Evolutionary conservation across 2,113 vertebrate species (phyloP), one percentile per base, ranked within the genome.

Genomic region (Anseranas semipalmata): DNA sequence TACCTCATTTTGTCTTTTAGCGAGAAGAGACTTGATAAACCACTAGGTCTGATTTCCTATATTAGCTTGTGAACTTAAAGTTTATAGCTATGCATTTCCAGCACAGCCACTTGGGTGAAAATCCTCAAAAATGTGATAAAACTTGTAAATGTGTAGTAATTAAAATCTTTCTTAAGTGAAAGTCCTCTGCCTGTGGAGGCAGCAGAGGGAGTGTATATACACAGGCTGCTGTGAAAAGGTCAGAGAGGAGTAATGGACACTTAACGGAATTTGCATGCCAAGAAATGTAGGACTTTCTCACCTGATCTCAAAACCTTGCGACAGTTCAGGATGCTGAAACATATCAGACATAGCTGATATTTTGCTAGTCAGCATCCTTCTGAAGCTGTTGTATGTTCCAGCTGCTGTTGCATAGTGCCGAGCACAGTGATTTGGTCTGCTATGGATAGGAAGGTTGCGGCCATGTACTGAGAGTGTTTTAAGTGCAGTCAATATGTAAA

Each of bases 291-390:
- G 72, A 30, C 1, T 1, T 48, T 88, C 33, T 83, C 35, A 76
- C 20, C 19, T 88, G n/a, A 43, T 76, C 48, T 76, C 53, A 90
- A 65, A 90, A 58, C 60, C 18, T 84, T 15, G 5, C 30, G 32
- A 2, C 24, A 48, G 46, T 87, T 45, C 41, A 90, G n/a, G n/a
- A n/a, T n/a, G n/a, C n/a, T n/a, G n/a, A n/a, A n/a, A n/a, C n/a
- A n/a, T n/a, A n/a, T n/a, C n/a, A n/a, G n/a, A n/a, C 70, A 39
- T 86, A 95, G 68, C 83, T 93, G 91, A 46, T 67, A 52, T 21
- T 84, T 58, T 84, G n/a, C 76, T 88, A 65, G 72, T 81, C 0
- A 1, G 65, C 80, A 74, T 62, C 79, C 59, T 90, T 89, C 71
- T 70, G 74, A 85, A 85, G 85, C 63, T 11, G 14, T 62, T 77